Conservation (phyloP, 2,888 invertebrate species). For the Incurvaria masculella region DNA sequence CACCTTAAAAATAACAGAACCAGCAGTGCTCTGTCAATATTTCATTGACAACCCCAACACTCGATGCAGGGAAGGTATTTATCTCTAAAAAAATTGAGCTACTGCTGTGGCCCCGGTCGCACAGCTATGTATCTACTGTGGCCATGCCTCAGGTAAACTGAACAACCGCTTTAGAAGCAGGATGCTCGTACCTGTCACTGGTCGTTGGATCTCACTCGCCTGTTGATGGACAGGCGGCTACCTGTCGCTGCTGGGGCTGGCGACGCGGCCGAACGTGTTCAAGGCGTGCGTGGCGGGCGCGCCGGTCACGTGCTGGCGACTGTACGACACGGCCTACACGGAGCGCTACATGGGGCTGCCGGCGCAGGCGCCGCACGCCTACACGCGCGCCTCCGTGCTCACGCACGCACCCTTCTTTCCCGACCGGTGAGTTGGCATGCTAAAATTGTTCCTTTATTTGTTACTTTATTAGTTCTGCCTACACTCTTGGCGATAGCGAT, state of each 20-base stretch:
- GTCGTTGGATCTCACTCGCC: no score
- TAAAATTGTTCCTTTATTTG: not conserved
- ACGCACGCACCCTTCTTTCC: slow-evolving; percentile 85
- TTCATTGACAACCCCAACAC: no score
- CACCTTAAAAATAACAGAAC: no score
- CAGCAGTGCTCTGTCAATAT: no score
- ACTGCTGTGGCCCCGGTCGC: no score
- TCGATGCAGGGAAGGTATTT: no score
- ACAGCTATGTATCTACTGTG: no score
- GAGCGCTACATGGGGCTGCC: slow-evolving; percentile 86
- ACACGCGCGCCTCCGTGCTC: slow-evolving; percentile 80
- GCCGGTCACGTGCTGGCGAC: slow-evolving; percentile 95
- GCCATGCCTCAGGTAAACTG: no score
- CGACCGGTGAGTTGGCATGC: slow-evolving; percentile 86
- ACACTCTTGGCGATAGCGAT: not conserved
- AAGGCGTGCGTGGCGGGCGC: slow-evolving; percentile 96
- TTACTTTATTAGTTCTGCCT: not conserved
- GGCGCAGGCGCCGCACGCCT: slow-evolving; percentile 59
- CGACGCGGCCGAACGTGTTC: slow-evolving; percentile 89
- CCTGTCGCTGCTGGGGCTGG: slow-evolving; percentile 90
- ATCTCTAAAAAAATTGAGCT: no score
- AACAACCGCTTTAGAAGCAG: no score
- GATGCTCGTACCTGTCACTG: no score
- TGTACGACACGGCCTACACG: slow-evolving; percentile 98
- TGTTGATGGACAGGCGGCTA: slow-evolving; percentile 67